These are phyloP conservation scores for Agrotis clavis DNA, from an alignment of 2,888 invertebrate genomes.

Conservation along the genomic window DNA sequence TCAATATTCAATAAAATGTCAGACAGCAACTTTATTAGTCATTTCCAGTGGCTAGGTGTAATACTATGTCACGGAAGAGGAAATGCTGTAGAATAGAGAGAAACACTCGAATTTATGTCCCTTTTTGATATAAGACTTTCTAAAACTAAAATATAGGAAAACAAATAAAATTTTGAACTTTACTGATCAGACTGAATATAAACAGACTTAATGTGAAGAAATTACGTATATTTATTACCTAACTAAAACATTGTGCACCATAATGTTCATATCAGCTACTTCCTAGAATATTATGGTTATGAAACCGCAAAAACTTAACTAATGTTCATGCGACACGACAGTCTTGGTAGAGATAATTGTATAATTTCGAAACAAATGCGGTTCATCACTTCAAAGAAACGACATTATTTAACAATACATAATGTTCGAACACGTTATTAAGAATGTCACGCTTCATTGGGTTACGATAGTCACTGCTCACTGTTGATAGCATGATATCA, in stretches of 20 bases:
- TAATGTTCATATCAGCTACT: constrained; percentile 43
- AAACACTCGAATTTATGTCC: constrained; percentile 34
- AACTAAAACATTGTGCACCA: constrained; percentile 23
- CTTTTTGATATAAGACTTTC: constrained; percentile 32
- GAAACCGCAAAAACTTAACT: constrained; percentile 48
- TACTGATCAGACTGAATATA: constrained; percentile 11
- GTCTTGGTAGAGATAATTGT: constrained; percentile 31
- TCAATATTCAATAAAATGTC: constrained; percentile 76
- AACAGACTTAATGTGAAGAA: background rate
- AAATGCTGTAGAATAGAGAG: constrained; percentile 50
- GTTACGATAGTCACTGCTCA: constrained; percentile 65
- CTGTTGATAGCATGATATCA: constrained; percentile 76
- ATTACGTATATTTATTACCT: constrained; percentile 22
- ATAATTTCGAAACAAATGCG: constrained; percentile 39
- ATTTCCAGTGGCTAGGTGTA: constrained; percentile 58
- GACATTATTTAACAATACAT: constrained; percentile 42
- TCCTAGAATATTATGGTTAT: constrained; percentile 51
- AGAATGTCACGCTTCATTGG: constrained; percentile 73
- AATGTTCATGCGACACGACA: constrained; percentile 49
- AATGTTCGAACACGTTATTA: constrained; percentile 45
- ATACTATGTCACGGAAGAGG: constrained; percentile 25
- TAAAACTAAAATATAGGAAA: constrained; percentile 35
- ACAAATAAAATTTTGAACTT: constrained; percentile 29
- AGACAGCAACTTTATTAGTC: constrained; percentile 67
- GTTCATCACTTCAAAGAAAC: constrained; percentile 27